Evolutionary conservation across 92 coral and sea anemone genomes (phyloP).

Genomic region (Phymanthus crucifer): DNA sequence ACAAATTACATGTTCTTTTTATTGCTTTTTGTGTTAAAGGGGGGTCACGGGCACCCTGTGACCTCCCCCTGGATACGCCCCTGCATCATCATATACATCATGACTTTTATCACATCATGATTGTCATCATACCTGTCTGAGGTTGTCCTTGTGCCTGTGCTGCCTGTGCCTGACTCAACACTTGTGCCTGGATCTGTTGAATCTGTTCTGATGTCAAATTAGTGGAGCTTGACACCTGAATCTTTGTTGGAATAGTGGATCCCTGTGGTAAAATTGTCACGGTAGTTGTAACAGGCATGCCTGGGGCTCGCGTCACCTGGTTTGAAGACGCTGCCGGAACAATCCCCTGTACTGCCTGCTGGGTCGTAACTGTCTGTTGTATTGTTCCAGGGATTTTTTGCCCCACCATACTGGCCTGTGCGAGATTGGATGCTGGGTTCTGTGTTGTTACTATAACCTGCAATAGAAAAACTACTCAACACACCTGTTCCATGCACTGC

Average conservation of each 20-base stretch:
- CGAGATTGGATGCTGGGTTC: slow-evolving; percentile 38
- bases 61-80: too few species aligned
- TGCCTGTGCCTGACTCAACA: slow-evolving; percentile 41
- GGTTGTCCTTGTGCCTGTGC: slow-evolving; percentile 19
- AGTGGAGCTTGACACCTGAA: slow-evolving; percentile 25
- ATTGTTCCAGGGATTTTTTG: slow-evolving; percentile 47
- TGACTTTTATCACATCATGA: not conserved
- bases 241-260: slow-evolving; percentile 22
- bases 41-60: too few species aligned
- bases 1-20: too few species aligned
- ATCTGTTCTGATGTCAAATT: slow-evolving; percentile 52
- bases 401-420: slow-evolving; percentile 49
- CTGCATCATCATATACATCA: not conserved
- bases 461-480: not conserved
- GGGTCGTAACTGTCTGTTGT: slow-evolving; percentile 26
- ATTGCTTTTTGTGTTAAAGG: too few species aligned
- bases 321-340: slow-evolving; percentile 72
- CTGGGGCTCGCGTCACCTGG: slow-evolving; percentile 42
- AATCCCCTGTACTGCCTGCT: slow-evolving; percentile 63
- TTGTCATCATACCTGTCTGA: slow-evolving; percentile 18
- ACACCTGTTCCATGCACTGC: too few species aligned
- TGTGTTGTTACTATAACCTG: slow-evolving; percentile 42
- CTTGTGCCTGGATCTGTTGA: slow-evolving; percentile 60
- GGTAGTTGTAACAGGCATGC: slow-evolving; percentile 65
- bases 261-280: slow-evolving; percentile 76